A percentile compares a stretch with the other conserved stretches of the same genome.
These are phyloP conservation scores for Epinotia ramella DNA, from an alignment of 2,888 invertebrate genomes.

Conservation along the genomic window DNA sequence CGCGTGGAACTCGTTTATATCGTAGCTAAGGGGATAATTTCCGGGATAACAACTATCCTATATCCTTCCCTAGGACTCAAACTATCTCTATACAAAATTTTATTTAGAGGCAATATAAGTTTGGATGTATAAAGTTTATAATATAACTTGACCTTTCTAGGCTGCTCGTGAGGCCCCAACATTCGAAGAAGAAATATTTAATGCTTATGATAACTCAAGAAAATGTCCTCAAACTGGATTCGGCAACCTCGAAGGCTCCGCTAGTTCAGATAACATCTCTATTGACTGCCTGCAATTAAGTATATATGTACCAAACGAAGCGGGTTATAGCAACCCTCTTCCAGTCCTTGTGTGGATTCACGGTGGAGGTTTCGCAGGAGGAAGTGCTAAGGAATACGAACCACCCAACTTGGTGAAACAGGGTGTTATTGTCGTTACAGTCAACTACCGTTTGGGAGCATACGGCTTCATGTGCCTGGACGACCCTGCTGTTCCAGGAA, in stretches of 20 bases:
- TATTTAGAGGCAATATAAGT: no score
- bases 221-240: constrained; percentile 67
- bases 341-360: constrained; percentile 79
- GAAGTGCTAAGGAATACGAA: constrained; percentile 65
- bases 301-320: constrained; percentile 77
- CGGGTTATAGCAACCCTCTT: constrained; percentile 67
- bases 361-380: constrained; percentile 70
- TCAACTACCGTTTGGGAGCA: constrained; percentile 77
- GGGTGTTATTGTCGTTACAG: constrained; percentile 71
- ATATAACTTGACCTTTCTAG: constrained; percentile 55
- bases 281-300: constrained; percentile 88
- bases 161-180: constrained; percentile 59
- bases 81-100: no score
- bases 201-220: constrained; percentile 68
- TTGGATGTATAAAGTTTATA: neutral
- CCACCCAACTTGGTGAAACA: constrained; percentile 68
- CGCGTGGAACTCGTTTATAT: no score
- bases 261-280: constrained; percentile 50
- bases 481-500: constrained; percentile 70
- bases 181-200: constrained; percentile 67
- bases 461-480: constrained; percentile 79
- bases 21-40: no score
- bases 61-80: no score
- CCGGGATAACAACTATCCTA: no score
- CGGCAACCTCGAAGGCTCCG: neutral